Evolutionary conservation across 2,797 vertebrate species (phyloP).

Genomic region (Scleropages formosus): DNA sequence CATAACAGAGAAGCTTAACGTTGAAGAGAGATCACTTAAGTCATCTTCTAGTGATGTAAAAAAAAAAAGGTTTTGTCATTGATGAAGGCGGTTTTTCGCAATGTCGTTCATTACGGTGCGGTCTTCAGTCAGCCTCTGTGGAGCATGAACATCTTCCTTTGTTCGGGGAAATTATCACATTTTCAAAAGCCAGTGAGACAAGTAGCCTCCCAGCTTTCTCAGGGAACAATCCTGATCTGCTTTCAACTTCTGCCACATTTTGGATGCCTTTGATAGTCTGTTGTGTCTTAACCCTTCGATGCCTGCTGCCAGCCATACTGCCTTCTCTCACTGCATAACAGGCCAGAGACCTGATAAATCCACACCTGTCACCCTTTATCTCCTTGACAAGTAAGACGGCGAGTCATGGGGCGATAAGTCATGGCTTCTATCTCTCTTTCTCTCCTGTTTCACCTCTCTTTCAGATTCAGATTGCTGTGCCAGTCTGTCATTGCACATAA

Average conservation of each 20-base stretch:
- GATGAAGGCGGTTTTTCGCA: background rate
- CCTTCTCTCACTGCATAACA: background rate
- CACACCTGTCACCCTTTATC: background rate
- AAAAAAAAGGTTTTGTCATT: background rate
- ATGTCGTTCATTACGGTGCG: conserved; percentile 3
- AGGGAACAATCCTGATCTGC: background rate
- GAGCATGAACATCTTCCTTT: conserved; percentile 17
- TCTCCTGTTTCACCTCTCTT: conserved; percentile 13
- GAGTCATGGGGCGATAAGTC: background rate
- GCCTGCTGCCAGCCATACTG: background rate
- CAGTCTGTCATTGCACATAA: conserved; percentile 93
- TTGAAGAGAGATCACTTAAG: background rate
- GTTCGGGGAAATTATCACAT: conserved; percentile 23
- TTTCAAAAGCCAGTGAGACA: conserved; percentile 18
- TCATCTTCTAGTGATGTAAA: background rate
- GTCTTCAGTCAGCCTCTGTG: conserved; percentile 10
- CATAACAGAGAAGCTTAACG: background rate
- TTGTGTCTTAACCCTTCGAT: background rate
- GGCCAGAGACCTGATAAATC: background rate
- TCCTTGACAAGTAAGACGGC: background rate
- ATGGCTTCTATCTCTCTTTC: conserved; percentile 17
- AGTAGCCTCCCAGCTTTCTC: background rate
- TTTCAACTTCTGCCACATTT: conserved; percentile 9
- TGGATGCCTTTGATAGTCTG: background rate
- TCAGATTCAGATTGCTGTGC: conserved; percentile 66